These are phyloP conservation scores for Scomber scombrus DNA, from an alignment of 2,113 vertebrate genomes.

Conservation along the genomic window DNA sequence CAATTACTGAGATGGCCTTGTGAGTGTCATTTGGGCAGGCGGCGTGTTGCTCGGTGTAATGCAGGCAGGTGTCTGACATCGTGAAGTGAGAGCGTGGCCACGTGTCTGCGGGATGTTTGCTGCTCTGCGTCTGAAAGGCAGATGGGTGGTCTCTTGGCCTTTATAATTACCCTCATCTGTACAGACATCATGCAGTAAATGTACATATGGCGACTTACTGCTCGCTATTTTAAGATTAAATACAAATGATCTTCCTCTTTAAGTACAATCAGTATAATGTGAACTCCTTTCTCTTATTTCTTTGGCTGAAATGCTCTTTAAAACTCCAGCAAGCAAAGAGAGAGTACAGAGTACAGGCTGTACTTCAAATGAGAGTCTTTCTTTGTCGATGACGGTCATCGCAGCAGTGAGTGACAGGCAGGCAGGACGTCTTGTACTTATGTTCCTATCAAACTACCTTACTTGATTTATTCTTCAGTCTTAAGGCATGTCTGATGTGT, in stretches of 20 bases:
- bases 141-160: background rate
- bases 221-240: background rate
- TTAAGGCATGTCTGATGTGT: too few relatives aligned
- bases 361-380: too few relatives aligned
- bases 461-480: too few relatives aligned
- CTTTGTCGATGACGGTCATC: too few relatives aligned
- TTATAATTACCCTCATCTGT: background rate
- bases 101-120: background rate
- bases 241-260: background rate
- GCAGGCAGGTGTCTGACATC: conserved; percentile 5
- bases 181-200: background rate
- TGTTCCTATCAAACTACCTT: too few relatives aligned
- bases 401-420: too few relatives aligned
- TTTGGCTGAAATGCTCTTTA: too few relatives aligned
- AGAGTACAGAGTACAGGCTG: too few relatives aligned
- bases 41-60: conserved; percentile 10
- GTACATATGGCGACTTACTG: background rate
- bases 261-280: background rate
- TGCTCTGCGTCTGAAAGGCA: background rate
- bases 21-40: conserved; percentile 10
- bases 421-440: too few relatives aligned
- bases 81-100: background rate
- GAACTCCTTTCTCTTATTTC: too few relatives aligned
- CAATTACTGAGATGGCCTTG: conserved; percentile 65
- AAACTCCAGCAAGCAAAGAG: too few relatives aligned